Base-by-base conservation (phyloP, 2,797 vertebrate genomes). In the Loris lydekkerianus region DNA sequence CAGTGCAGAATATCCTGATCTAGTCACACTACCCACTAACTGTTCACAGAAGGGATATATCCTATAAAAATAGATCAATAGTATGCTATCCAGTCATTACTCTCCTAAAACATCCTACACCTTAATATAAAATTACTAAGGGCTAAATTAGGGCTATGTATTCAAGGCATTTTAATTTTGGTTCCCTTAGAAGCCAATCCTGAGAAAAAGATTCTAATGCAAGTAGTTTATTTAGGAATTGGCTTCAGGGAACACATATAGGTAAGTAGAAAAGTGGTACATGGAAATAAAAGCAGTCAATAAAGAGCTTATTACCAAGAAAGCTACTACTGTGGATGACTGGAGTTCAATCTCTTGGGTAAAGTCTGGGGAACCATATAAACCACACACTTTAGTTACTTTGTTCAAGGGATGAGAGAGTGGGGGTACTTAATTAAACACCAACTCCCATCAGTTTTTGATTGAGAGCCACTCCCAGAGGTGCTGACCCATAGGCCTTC, bases 111-210 rank as follows among this genome's bases (percentile, higher is more conserved):
- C 4, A 81, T 20, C 37, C 29, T 29, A 56, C 14, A 90, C 0
- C 43, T 83, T 86, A 69, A 56, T 34, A 90, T 76, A n/a, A 86
- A 95, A 86, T 91, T 87, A 78, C 73, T 92, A 77, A 86, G 17
- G 17, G 43, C 31, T 87, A 95, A 67, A 67, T 9, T 86, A 95
- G 53, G 84, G 6, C 10, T 85, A 86, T 72, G 7, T 34, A 80
- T 46, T 34, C 7, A 86, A 75, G 10, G 49, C 67, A 29, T 84
- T 70, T 96, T 95, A 70, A 67, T 61, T 82, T 92, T 77, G 61
- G 27, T 90, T 89, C 61, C 56, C 84, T 94, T 53, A 10, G 75
- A 94, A 93, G 70, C 21, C 80, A 20, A 92, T 17, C 34, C 37
- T 69, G 23, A 95, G 65, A 91, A 49, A 69, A 93, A 89, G 56